These are phyloP conservation scores for Antrozous pallidus DNA, from an alignment of 2,797 vertebrate species.

Conservation along the genomic window DNA sequence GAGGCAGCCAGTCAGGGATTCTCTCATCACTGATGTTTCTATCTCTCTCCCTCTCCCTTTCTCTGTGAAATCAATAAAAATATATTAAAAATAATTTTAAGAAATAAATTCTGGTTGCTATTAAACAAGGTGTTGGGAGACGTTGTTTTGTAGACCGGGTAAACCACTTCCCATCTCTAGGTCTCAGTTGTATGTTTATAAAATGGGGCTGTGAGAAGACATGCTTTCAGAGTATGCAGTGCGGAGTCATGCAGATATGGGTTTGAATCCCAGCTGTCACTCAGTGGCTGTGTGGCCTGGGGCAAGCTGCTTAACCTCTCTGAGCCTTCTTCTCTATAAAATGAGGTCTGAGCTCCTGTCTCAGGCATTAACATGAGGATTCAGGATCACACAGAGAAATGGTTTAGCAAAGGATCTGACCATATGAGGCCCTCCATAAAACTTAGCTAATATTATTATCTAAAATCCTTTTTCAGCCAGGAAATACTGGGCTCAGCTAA, in stretches of 20 bases:
- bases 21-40: too few species aligned
- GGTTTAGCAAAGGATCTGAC: not conserved
- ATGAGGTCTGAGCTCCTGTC: not conserved
- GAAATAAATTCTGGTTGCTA: not conserved
- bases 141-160: not conserved
- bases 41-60: too few species aligned
- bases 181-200: not conserved
- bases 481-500: not conserved
- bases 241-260: not conserved
- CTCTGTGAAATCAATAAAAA: too few species aligned
- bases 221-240: not conserved
- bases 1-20: too few species aligned
- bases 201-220: not conserved
- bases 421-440: not conserved
- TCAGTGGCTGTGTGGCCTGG: not conserved
- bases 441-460: not conserved
- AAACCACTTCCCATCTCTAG: not conserved
- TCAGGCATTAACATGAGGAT: not conserved
- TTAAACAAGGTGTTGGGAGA: not conserved
- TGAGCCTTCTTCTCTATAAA: not conserved
- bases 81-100: too few species aligned
- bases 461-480: not conserved
- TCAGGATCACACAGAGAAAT: not conserved
- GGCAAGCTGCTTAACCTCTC: not conserved
- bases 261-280: not conserved